Percentiles rank a stretch among this genome's conserved stretches.
phyloP scores from a whole-genome alignment of 1,140 invertebrate genomes.

The Octopus sinensis region DNA sequence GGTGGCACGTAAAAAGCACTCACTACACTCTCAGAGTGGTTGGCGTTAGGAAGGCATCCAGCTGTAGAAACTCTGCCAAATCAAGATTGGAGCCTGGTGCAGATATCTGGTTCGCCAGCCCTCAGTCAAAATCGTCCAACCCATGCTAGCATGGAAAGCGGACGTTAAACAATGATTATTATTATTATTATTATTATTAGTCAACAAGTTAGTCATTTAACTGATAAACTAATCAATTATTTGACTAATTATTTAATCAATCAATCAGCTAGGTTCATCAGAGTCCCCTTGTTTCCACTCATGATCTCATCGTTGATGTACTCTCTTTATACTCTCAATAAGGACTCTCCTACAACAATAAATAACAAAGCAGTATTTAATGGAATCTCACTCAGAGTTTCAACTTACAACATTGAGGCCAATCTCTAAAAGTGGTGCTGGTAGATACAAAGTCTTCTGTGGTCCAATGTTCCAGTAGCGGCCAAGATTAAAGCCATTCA shows the following conservation, averaged over 20 bases:
- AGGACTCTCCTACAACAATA: neutral
- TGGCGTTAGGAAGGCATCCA: too few relatives aligned
- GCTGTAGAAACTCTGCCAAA: too few relatives aligned
- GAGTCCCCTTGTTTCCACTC: neutral
- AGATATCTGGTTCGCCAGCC: too few relatives aligned
- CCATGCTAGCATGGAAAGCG: too few relatives aligned
- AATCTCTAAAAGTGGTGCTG: constrained; percentile 60
- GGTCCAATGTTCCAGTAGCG: constrained; percentile 65
- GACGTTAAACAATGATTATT: too few relatives aligned
- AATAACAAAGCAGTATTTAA: neutral
- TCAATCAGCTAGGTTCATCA: neutral
- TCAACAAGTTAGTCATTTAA: neutral
- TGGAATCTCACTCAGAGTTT: neutral
- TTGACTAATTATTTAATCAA: neutral
- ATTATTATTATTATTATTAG: too few relatives aligned
- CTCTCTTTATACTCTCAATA: neutral
- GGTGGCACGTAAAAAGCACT: too few relatives aligned
- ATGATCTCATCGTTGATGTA: neutral
- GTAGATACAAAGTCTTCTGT: constrained; percentile 63
- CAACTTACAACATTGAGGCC: constrained; percentile 56
- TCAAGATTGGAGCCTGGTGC: too few relatives aligned
- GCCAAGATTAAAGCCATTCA: constrained; percentile 68
- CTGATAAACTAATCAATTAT: neutral
- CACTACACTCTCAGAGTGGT: too few relatives aligned
- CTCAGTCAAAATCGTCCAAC: too few relatives aligned